phyloP scores from a whole-genome alignment of 37 sponge, comb jelly and placozoan species.

The Diacarnus erythraeanus region DNA sequence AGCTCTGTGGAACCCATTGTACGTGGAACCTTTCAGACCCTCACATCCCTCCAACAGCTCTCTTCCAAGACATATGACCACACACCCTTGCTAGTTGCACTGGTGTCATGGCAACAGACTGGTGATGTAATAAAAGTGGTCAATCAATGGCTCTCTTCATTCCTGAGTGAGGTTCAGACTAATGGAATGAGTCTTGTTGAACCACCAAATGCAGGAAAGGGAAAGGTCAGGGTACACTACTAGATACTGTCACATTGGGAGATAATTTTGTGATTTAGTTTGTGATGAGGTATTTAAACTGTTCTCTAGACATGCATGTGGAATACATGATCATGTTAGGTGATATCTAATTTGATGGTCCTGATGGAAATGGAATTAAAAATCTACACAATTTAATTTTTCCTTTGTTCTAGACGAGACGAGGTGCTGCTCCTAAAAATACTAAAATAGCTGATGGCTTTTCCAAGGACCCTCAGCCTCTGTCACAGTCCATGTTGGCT shows the following conservation, averaged over 20 bases:
- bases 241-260: no score
- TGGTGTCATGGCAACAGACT: constrained; percentile 57
- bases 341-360: no score
- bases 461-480: background rate
- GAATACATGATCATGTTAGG: no score
- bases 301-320: no score
- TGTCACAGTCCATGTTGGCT: constrained; percentile 24
- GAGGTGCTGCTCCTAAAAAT: background rate
- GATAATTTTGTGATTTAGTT: no score
- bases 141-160: constrained; percentile 10
- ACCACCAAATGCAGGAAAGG: background rate
- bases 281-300: background rate
- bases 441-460: background rate
- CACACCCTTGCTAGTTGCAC: constrained; percentile 47
- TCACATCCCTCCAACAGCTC: background rate
- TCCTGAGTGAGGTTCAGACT: background rate
- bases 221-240: background rate
- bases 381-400: background rate
- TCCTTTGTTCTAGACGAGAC: background rate
- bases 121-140: constrained; percentile 31
- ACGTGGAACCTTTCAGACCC: constrained; percentile 22
- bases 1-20: constrained; percentile 8
- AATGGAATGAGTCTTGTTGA: background rate
- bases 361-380: no score
- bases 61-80: constrained; percentile 17